Evolutionary conservation across 1,140 invertebrate species (phyloP), one percentile per base, ranked within the genome.

Genomic region (Pseudomyrmex dendroicus): DNA sequence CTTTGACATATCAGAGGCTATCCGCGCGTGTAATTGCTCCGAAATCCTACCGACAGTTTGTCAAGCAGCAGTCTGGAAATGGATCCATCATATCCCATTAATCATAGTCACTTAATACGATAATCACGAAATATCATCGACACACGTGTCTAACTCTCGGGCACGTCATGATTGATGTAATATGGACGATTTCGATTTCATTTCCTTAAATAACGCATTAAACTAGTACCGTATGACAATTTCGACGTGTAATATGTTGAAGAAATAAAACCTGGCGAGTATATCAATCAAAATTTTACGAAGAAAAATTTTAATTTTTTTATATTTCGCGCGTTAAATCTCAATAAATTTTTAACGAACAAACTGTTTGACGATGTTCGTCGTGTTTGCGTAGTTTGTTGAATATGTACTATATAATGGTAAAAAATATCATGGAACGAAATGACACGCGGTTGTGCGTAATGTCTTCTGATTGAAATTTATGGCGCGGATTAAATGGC

Each of bases 31-130:
- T 80, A 80, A 80, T 80, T 72, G 76, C 44, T 72, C 73, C 76
- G 44, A 80, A 72, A 72, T 72, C 66, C 66, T 80, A 80, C 54
- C 76, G 76, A 80, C 76, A 72, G 76, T 80, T 70, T 80, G 66
- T 80, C 76, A 80, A 80, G 76, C 54, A 80, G 62, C 22, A 77
- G 66, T 70, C 54, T 44, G 66, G 76, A 70, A 80, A 80, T 52
- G 54, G 66, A 80, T 70, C 66, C 54, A 80, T 80, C 76, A 80
- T 70, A 80, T 80, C 76, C 56, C 76, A 80, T 80, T 80, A 80
- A 80, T 80, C 76, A 80, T 72, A 61, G 76, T 80, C 76, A 80
- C 46, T 68, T 80, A 80, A 80, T 70, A 80, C 76, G 76, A 80
- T 80, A 80, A 80, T 80, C 66, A 70, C 76, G 76, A 59, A 59